Evolutionary conservation across 2,797 vertebrate genomes (phyloP).

Genomic region (Hippocampus kuda): DNA sequence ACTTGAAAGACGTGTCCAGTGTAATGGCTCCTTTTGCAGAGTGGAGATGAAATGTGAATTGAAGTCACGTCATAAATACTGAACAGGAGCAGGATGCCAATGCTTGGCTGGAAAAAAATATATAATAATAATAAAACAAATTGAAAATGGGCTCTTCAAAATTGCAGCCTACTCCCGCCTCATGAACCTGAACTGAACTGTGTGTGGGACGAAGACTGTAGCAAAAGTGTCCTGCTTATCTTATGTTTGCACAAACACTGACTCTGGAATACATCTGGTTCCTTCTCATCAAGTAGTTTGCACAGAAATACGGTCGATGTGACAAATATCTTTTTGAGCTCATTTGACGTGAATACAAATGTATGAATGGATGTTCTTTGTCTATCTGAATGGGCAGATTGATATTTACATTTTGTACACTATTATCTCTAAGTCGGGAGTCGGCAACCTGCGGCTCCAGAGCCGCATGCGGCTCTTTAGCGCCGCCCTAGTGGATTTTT

Average conservation of each 20-base stretch:
- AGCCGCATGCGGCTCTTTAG: no score
- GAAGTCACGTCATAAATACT: neutral
- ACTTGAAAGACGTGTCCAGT: neutral
- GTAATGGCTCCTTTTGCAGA: neutral
- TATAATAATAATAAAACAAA: neutral
- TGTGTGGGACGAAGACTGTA: neutral
- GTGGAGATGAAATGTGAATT: constrained; percentile 9
- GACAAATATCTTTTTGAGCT: neutral
- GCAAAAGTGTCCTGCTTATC: neutral
- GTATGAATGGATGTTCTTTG: neutral
- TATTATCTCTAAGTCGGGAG: neutral
- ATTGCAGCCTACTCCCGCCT: neutral
- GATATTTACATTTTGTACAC: neutral
- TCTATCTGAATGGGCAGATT: neutral
- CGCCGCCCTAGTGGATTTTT: no score
- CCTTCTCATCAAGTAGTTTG: neutral
- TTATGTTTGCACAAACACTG: neutral
- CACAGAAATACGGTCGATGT: neutral
- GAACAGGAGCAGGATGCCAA: constrained; percentile 4
- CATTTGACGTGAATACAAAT: neutral
- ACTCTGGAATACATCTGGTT: neutral
- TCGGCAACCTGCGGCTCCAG: no score
- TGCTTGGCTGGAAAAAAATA: neutral
- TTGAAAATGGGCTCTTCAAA: constrained; percentile 1
- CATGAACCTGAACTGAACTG: neutral